A percentile compares a stretch with the other conserved stretches of the same genome.
Evolutionary conservation across 2,113 vertebrate species (phyloP).

Genomic region (Dolichotis patagonum): DNA sequence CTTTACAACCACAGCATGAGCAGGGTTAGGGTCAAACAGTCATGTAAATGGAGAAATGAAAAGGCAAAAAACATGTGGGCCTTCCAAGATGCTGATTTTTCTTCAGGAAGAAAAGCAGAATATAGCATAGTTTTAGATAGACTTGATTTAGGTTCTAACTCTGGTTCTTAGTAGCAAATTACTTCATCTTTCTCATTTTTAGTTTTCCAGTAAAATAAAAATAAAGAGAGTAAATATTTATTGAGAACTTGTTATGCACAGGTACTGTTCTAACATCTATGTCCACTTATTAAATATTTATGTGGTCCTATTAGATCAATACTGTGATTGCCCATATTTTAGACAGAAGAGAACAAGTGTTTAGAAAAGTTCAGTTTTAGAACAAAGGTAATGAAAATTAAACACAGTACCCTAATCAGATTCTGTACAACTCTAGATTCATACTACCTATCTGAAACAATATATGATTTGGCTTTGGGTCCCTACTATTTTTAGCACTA

Average conservation of each 20-base stretch:
- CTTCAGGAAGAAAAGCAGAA: background rate
- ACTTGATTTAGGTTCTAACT: background rate
- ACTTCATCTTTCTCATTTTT: background rate
- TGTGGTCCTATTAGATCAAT: background rate
- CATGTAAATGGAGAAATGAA: background rate
- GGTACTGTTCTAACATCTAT: background rate
- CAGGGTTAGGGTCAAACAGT: background rate
- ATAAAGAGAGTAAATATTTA: background rate
- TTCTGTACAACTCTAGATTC: background rate
- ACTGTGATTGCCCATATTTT: background rate
- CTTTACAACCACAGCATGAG: no score
- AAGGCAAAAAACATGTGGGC: background rate
- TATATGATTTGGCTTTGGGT: background rate
- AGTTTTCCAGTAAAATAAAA: background rate
- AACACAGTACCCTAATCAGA: background rate
- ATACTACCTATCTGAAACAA: background rate
- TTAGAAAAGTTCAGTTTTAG: background rate
- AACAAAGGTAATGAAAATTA: background rate
- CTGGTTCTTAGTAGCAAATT: background rate
- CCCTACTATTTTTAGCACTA: background rate
- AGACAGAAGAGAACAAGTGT: background rate
- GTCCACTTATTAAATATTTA: constrained; percentile 4
- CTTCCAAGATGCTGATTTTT: background rate
- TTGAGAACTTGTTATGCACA: background rate
- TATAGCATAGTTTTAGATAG: background rate